These are phyloP conservation scores for Mylabris phalerata DNA, from an alignment of 1,140 invertebrate genomes.

Conservation along the genomic window DNA sequence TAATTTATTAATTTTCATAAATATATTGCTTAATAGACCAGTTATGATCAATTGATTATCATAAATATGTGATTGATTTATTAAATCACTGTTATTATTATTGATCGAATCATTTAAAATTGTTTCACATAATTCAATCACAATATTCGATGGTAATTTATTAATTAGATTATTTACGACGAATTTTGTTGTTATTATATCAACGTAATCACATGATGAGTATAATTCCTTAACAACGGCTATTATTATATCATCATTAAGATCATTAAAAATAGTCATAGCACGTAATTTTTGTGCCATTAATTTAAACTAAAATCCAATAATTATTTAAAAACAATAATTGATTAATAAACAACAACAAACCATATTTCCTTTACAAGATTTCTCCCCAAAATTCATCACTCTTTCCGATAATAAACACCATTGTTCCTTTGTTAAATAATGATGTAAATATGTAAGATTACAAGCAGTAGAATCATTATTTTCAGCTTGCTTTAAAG, in stretches of 20 bases:
- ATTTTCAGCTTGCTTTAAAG: conserved; percentile 16
- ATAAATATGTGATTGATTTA: conserved; percentile 11
- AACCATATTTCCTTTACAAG: conserved; percentile 37
- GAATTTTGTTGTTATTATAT: conserved; percentile 32
- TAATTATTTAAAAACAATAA: conserved; percentile 6
- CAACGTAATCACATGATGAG: conserved; percentile 26
- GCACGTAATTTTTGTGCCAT: conserved; percentile 34
- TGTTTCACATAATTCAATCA: conserved; percentile 14
- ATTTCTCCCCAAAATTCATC: conserved; percentile 38
- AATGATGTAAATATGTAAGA: conserved; percentile 35
- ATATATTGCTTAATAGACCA: conserved; percentile 16
- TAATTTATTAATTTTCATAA: conserved; percentile 29
- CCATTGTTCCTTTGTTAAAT: conserved; percentile 35
- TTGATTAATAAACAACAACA: conserved; percentile 5
- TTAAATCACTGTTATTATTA: neutral
- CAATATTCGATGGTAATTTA: conserved; percentile 23
- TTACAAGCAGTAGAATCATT: conserved; percentile 28
- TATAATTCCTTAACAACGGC: conserved; percentile 25
- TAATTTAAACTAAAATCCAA: conserved; percentile 33
- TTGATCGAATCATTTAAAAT: conserved; percentile 15
- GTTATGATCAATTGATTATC: conserved; percentile 21
- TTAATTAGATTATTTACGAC: conserved; percentile 23
- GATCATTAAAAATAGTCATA: conserved; percentile 28
- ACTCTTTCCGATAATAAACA: conserved; percentile 37
- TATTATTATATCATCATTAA: conserved; percentile 23